phyloP scores from a whole-genome alignment of 2,113 vertebrate species.

The Ciconia boyciana region DNA sequence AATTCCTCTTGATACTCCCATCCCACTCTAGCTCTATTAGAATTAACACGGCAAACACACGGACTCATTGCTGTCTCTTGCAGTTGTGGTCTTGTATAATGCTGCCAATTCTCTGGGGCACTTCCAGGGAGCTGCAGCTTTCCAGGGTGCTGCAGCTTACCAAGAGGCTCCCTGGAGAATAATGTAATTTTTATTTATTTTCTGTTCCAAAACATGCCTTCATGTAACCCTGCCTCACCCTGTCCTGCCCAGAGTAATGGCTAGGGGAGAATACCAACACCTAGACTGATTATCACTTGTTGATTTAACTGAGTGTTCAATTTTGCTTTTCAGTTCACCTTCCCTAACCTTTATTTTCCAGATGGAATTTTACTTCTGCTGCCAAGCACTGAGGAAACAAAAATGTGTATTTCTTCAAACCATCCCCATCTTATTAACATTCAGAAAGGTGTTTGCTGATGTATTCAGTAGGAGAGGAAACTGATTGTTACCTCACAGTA shows the following conservation, averaged over 20 bases:
- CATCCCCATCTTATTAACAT: background rate
- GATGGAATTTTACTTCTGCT: background rate
- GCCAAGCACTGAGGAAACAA: background rate
- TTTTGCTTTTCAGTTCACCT: conserved; percentile 13
- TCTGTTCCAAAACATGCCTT: background rate
- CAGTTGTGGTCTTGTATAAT: background rate
- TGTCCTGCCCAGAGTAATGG: background rate
- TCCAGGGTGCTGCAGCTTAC: background rate
- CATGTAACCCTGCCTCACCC: background rate
- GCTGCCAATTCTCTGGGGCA: background rate
- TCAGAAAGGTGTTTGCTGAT: background rate
- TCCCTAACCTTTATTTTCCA: background rate
- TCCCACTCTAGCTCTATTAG: background rate
- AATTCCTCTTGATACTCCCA: background rate
- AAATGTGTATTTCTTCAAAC: background rate
- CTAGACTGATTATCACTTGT: background rate
- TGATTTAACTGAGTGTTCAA: background rate
- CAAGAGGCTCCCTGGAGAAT: background rate
- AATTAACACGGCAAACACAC: background rate
- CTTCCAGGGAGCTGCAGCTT: background rate
- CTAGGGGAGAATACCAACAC: background rate
- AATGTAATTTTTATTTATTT: background rate
- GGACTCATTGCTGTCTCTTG: background rate
- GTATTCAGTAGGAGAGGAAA: background rate
- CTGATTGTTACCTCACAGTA: background rate